Conservation (phyloP, 1,140 invertebrate genomes). For the Eueides isabella region DNA sequence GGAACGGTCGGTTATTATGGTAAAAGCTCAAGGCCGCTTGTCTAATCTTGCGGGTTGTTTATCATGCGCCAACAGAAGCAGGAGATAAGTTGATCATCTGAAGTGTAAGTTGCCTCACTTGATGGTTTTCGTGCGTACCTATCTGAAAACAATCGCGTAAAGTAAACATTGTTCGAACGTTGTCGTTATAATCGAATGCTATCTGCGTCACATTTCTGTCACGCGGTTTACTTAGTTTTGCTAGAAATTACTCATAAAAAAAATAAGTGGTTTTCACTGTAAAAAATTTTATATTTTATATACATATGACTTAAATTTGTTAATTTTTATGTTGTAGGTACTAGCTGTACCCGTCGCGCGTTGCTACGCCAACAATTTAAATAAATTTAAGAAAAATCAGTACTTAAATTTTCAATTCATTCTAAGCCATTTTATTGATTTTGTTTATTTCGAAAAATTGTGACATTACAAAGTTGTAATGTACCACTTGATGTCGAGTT, state of each 20-base stretch:
- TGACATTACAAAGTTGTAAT: too few species aligned
- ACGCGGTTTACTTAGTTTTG: background rate
- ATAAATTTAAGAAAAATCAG: too few species aligned
- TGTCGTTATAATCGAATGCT: constrained; percentile 1
- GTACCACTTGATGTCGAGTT: too few species aligned
- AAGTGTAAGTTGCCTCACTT: constrained; percentile 27
- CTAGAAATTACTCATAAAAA: background rate
- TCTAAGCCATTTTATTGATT: too few species aligned
- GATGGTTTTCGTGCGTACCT: constrained; percentile 17
- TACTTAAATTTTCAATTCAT: too few species aligned
- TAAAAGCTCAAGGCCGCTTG: constrained; percentile 31
- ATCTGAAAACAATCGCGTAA: constrained; percentile 45
- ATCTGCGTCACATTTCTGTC: background rate
- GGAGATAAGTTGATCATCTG: constrained; percentile 44
- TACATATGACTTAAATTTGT: too few species aligned
- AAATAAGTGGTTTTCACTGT: too few species aligned
- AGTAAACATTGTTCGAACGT: constrained; percentile 44
- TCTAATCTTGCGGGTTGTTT: constrained; percentile 39
- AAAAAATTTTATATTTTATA: too few species aligned
- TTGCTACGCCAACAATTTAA: too few species aligned
- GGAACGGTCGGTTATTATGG: constrained; percentile 21
- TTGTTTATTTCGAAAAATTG: too few species aligned
- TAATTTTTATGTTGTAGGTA: too few species aligned
- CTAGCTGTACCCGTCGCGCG: too few species aligned
- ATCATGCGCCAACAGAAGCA: constrained; percentile 36